Evolutionary conservation across 2,797 vertebrate genomes (phyloP).

Genomic region (Diceros bicornis): DNA sequence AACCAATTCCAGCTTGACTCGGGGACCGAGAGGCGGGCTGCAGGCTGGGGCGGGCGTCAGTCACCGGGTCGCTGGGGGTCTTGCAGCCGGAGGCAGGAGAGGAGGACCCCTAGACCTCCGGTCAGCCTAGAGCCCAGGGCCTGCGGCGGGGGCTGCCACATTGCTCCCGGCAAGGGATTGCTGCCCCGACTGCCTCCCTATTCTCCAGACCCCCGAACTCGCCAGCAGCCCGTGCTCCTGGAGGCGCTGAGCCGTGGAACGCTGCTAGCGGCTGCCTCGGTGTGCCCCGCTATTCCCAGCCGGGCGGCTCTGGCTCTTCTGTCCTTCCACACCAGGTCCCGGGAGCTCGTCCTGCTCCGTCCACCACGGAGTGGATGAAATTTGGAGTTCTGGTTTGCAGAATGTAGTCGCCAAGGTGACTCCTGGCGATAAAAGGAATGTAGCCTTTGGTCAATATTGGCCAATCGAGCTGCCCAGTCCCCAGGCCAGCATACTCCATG

Average conservation of each 20-base stretch:
- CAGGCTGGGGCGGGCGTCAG: neutral
- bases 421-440: constrained; percentile 35
- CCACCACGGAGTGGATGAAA: neutral
- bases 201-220: neutral
- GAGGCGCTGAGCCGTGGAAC: neutral
- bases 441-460: neutral
- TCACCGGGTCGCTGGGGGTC: neutral
- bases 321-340: neutral
- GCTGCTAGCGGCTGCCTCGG: neutral
- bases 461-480: neutral
- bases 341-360: neutral
- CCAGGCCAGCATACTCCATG: neutral
- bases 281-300: neutral
- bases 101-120: neutral
- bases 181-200: neutral
- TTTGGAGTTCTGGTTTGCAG: constrained; percentile 23
- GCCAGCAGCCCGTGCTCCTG: neutral
- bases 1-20: constrained; percentile 89
- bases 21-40: constrained; percentile 77
- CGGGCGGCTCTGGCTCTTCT: neutral
- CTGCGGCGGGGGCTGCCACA: neutral
- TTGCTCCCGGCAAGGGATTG: neutral
- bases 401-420: constrained; percentile 11
- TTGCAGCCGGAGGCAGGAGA: neutral
- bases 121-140: neutral